phyloP scores from a whole-genome alignment of 2,113 vertebrate genomes.

The Vulpes lagopus region DNA sequence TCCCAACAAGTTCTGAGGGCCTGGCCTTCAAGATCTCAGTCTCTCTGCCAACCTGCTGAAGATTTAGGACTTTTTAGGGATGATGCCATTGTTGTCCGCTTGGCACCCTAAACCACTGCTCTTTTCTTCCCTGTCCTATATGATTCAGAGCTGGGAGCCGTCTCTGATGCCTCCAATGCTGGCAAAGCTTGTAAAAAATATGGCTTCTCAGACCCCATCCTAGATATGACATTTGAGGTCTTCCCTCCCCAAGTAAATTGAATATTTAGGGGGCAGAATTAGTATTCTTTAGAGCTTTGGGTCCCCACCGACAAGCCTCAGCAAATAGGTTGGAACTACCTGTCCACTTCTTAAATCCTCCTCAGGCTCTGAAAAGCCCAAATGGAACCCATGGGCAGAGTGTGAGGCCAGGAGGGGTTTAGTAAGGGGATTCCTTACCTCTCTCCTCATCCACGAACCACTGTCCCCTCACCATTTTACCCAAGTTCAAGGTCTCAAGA shows the following conservation, averaged over 20 bases:
- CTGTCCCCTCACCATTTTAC: background rate
- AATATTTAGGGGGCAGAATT: background rate
- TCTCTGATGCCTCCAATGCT: background rate
- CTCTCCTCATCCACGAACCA: no score
- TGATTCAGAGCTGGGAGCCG: background rate
- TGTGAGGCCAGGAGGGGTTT: background rate
- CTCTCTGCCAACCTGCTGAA: background rate
- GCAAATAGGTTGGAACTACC: background rate
- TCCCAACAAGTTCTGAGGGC: background rate
- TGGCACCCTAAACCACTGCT: background rate
- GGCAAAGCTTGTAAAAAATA: background rate
- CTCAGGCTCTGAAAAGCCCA: background rate
- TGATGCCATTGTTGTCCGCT: background rate
- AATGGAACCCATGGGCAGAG: background rate
- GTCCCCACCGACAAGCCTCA: background rate
- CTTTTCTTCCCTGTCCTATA: background rate
- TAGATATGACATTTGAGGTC: background rate
- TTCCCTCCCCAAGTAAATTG: background rate
- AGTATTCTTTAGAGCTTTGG: background rate
- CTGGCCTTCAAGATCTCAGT: background rate
- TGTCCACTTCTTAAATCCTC: background rate
- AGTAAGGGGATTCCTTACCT: background rate
- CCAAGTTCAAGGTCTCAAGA: background rate
- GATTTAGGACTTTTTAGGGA: background rate
- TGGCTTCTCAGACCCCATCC: background rate